These are phyloP conservation scores for Acheta domesticus DNA, from an alignment of 2,888 invertebrate genomes.

Conservation along the genomic window DNA sequence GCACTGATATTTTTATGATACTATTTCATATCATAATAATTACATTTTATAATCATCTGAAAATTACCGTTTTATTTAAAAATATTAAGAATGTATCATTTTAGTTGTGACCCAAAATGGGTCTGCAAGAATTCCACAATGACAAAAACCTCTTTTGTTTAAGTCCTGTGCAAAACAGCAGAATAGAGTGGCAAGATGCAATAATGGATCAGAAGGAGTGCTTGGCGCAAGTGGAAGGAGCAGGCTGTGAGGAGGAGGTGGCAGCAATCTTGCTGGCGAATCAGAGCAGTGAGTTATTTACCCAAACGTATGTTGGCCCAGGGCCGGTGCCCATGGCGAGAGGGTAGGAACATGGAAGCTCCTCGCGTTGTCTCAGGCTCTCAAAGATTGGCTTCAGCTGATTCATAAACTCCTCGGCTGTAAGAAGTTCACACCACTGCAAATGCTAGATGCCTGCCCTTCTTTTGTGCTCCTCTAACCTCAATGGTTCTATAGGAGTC, in stretches of 20 bases:
- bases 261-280: background rate
- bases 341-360: constrained; percentile 86
- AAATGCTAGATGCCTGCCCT: constrained; percentile 1
- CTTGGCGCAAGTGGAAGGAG: background rate
- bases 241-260: background rate
- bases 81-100: too few species aligned
- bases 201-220: background rate
- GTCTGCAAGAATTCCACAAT: too few species aligned
- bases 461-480: background rate
- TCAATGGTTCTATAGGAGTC: background rate
- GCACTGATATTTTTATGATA: too few species aligned
- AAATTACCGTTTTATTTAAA: too few species aligned
- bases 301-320: constrained; percentile 70
- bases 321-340: constrained; percentile 73
- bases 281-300: constrained; percentile 47
- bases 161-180: too few species aligned
- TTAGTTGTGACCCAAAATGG: too few species aligned
- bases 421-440: constrained; percentile 34
- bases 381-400: constrained; percentile 95
- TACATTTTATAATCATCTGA: too few species aligned
- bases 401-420: constrained; percentile 92
- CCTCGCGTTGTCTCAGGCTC: constrained; percentile 85
- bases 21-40: too few species aligned
- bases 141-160: too few species aligned
- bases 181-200: background rate